Evolutionary conservation across 2,888 invertebrate genomes (phyloP), one percentile per base, ranked within the genome.

Genomic region (Acleris cristana): DNA sequence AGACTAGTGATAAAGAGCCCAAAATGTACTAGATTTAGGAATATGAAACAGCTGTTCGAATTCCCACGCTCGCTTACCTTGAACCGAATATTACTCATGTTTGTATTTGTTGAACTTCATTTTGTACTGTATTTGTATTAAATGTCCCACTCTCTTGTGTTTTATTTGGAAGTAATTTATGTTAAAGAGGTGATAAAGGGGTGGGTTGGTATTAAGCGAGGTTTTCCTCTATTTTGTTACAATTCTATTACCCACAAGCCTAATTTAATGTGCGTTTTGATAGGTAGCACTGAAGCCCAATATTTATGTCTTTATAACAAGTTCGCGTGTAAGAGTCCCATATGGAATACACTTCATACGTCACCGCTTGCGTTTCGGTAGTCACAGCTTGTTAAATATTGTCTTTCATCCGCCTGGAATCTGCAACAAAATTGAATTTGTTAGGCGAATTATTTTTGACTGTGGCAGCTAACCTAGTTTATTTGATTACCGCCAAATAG

Each of bases 281-380:
- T 80, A 77, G 73, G 74, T 73, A 76, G 75, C 78, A 71, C 70
- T 69, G 65, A 58, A 52, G 59, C 70, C 73, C 70, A 74, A 77
- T 83, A 81, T 87, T 88, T 86, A 90, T 87, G 87, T 89, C 89
- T 91, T 84, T 87, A 90, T 90, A 90, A 83, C 83, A 70, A 76
- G 81, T 79, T 89, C 75, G 91, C 91, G 90, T 91, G 90, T 77
- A 79, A 77, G 79, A 76, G 69, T 73, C 77, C 85, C 83, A 79
- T 91, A 83, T 82, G 70, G 76, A 66, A 74, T 73, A 75, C 79
- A 81, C 84, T 81, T 81, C 73, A 78, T 84, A 81, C 84, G 82
- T 86, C 86, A 83, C 80, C 72, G 70, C 72, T 57, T 21, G 53
- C 53, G 57, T 65, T 59, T 65, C 63, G 54, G 62, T 49, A 54